Percentiles rank a stretch among this genome's conserved stretches.
These are phyloP conservation scores for Acanthornis magna DNA, from an alignment of 2,797 vertebrate species.

Conservation along the genomic window DNA sequence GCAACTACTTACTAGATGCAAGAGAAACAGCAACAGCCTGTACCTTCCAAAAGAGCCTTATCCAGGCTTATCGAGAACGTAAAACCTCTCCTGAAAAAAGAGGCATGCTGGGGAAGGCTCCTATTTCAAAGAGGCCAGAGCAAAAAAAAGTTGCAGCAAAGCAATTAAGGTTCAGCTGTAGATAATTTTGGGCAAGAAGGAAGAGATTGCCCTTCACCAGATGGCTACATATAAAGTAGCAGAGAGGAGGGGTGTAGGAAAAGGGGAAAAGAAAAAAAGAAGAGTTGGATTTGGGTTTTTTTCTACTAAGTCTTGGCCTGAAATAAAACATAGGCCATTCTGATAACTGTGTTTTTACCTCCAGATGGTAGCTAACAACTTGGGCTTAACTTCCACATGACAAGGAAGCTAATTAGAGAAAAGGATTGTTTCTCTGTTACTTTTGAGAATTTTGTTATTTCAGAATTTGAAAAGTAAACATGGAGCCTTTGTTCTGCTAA, in stretches of 20 bases:
- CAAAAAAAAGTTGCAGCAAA: constrained; percentile 1
- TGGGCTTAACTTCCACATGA: neutral
- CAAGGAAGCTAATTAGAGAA: neutral
- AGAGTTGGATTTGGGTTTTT: neutral
- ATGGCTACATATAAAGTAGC: neutral
- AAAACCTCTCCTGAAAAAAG: neutral
- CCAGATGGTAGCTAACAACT: neutral
- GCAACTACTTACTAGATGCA: constrained; percentile 16
- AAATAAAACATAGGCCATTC: neutral
- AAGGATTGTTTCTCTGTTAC: neutral
- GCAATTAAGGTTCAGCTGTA: constrained; percentile 39
- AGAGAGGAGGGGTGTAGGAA: neutral
- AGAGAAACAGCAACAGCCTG: constrained; percentile 3
- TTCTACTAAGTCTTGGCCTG: neutral
- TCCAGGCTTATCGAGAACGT: neutral
- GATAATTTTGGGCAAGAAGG: constrained; percentile 13
- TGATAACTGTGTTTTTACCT: neutral
- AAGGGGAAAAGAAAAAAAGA: rapidly evolving
- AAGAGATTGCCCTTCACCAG: constrained; percentile 19
- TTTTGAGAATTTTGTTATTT: neutral
- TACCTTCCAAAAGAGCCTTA: constrained; percentile 33
- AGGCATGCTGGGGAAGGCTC: neutral
- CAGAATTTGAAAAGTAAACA: neutral
- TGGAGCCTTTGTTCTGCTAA: neutral
- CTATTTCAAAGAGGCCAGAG: constrained; percentile 38